These are phyloP conservation scores for Paguma larvata DNA, from an alignment of 2,797 vertebrate genomes.

Conservation along the genomic window DNA sequence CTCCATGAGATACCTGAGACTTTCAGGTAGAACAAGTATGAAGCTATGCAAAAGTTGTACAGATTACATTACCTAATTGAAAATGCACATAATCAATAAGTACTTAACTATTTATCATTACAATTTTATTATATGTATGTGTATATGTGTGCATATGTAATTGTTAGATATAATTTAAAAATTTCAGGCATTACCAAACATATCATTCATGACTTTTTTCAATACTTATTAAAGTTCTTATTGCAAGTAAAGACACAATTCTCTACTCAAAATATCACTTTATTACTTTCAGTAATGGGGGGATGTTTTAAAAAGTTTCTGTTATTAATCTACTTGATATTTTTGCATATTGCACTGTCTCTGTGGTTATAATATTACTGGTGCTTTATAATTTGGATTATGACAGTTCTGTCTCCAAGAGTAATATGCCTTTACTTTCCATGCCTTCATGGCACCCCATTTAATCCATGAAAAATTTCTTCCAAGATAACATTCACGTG, in stretches of 20 bases:
- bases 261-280: background rate
- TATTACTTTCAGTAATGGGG: background rate
- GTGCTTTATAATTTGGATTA: slow-evolving; percentile 74
- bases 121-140: slow-evolving; percentile 22
- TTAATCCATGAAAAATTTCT: background rate
- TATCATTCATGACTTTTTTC: slow-evolving; percentile 13
- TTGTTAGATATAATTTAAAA: background rate
- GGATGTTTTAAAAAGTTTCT: background rate
- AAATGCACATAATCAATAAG: slow-evolving; percentile 72
- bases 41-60: slow-evolving; percentile 42
- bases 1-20: slow-evolving; percentile 51
- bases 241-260: background rate
- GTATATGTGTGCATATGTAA: background rate
- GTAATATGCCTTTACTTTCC: slow-evolving; percentile 62
- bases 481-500: background rate
- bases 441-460: background rate
- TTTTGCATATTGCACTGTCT: slow-evolving; percentile 57
- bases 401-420: slow-evolving; percentile 77
- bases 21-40: slow-evolving; percentile 20
- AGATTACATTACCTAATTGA: slow-evolving; percentile 48
- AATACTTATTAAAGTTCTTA: background rate
- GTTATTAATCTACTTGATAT: slow-evolving; percentile 66
- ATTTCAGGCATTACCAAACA: background rate
- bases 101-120: slow-evolving; percentile 69
- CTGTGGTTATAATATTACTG: slow-evolving; percentile 63